These are phyloP conservation scores for Cryptomyrus ogoouensis DNA, from an alignment of 2,113 vertebrate genomes.

Conservation along the genomic window DNA sequence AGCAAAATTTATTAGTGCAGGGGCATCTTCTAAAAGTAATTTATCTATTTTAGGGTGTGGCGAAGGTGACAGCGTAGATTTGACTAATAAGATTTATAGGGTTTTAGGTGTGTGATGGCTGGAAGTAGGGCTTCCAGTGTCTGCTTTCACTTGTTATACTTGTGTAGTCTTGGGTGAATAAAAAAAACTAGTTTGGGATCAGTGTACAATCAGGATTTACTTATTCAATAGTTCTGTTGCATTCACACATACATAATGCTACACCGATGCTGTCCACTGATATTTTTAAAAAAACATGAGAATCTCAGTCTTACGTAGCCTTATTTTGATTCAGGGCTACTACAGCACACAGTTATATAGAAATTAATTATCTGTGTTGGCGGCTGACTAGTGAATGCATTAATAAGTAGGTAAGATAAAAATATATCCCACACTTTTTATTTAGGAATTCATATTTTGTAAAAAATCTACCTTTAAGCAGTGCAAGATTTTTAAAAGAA, in stretches of 20 bases:
- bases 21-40: slow-evolving; percentile 20
- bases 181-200: neutral
- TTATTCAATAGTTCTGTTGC: neutral
- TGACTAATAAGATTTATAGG: slow-evolving; percentile 10
- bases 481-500: neutral
- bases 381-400: neutral
- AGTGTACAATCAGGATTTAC: neutral
- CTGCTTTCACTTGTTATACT: neutral
- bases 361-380: neutral
- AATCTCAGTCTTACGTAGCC: neutral
- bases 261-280: neutral
- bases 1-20: slow-evolving; percentile 22
- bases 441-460: neutral
- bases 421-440: neutral
- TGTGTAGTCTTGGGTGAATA: neutral
- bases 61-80: slow-evolving; percentile 1
- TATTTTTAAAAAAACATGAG: neutral
- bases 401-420: neutral
- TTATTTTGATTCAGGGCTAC: neutral
- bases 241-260: neutral
- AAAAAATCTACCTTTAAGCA: neutral
- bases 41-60: slow-evolving; percentile 22
- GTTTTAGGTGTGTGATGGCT: slow-evolving; percentile 10
- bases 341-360: neutral
- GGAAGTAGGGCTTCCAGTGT: slow-evolving; percentile 17